Conservation (phyloP, 2,797 vertebrate genomes). For the Sandelia bainsii region DNA sequence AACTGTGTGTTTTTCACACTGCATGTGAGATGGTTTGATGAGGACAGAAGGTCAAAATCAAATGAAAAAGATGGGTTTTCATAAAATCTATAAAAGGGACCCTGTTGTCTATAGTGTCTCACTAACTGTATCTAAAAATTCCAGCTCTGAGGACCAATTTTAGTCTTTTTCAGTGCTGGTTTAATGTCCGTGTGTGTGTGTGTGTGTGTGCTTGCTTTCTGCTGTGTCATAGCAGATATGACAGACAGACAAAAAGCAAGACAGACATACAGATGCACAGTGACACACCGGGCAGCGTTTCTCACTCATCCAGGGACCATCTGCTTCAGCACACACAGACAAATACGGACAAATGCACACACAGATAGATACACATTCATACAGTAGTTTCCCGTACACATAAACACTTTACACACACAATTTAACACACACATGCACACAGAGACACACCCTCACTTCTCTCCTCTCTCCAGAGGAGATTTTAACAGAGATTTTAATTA, state of each 20-base stretch:
- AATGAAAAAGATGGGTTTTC: neutral
- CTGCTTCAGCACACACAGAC: conserved; percentile 37
- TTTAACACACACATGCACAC: conserved; percentile 6
- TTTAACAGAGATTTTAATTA: conserved; percentile 57
- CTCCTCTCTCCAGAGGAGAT: conserved; percentile 27
- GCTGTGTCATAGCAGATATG: conserved; percentile 55
- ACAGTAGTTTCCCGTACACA: conserved; percentile 14
- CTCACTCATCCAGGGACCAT: conserved; percentile 50
- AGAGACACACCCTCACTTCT: conserved; percentile 42
- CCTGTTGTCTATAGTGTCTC: neutral
- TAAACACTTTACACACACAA: conserved; percentile 21
- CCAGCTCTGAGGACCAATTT: conserved; percentile 9
- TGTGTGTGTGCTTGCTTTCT: conserved; percentile 35
- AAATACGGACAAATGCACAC: neutral
- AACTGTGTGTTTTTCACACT: neutral
- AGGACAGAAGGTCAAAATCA: too few relatives aligned
- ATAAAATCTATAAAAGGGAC: neutral
- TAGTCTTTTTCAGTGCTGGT: conserved; percentile 10
- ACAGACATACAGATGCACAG: neutral
- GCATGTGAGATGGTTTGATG: too few relatives aligned
- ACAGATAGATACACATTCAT: neutral
- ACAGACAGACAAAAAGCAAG: conserved; percentile 23
- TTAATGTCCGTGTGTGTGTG: neutral
- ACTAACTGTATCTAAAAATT: neutral
- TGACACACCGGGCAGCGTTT: conserved; percentile 48